Conservation (phyloP, 2,113 vertebrate species). For the Oreotrochilus melanogaster region DNA sequence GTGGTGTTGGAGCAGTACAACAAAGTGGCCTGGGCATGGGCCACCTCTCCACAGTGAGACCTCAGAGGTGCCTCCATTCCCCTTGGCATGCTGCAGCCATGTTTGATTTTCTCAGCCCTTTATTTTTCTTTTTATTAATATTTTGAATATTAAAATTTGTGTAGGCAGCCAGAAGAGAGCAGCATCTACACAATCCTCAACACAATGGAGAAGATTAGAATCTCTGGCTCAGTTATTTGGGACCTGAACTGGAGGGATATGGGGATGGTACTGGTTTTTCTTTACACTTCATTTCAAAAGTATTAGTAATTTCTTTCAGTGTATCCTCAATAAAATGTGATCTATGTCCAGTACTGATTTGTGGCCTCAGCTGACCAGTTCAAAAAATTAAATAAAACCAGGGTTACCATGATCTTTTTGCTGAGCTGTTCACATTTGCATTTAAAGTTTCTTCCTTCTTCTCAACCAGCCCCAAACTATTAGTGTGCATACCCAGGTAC, state of each 20-base stretch:
- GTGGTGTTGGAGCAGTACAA: not conserved
- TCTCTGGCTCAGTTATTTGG: constrained; percentile 30
- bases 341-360: not conserved
- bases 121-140: constrained; percentile 55
- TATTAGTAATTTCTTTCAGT: not conserved
- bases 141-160: constrained; percentile 74
- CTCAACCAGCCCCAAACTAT: not conserved
- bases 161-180: constrained; percentile 78
- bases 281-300: not conserved
- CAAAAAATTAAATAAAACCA: not conserved
- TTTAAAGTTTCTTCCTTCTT: not conserved
- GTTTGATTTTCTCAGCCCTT: constrained; percentile 16
- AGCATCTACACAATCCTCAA: constrained; percentile 73
- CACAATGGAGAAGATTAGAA: constrained; percentile 46
- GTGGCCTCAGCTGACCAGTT: not conserved
- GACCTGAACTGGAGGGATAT: not conserved
- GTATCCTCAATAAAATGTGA: not conserved
- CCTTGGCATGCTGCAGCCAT: not conserved
- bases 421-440: not conserved
- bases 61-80: not conserved
- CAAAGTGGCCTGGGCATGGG: not conserved
- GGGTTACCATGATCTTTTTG: not conserved
- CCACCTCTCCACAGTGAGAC: not conserved
- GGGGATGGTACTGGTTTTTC: not conserved
- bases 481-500: not conserved